Percentiles rank a stretch among this genome's conserved stretches.
These are phyloP conservation scores for Trachythela sp. DNA, from an alignment of 64 coral and sea anemone species.

Conservation along the genomic window DNA sequence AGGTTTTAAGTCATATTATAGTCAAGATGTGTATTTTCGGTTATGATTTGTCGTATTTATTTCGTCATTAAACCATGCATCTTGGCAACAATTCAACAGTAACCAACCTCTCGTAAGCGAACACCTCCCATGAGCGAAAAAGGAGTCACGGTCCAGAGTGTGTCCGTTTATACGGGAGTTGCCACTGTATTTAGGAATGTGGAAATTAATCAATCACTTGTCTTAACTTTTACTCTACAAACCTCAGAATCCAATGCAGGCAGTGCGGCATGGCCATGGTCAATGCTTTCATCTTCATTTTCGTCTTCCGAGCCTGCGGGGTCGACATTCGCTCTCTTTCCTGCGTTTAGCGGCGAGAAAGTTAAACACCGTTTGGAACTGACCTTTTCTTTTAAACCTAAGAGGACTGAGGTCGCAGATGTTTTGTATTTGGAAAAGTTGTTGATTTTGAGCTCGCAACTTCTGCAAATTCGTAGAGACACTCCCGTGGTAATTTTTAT, in stretches of 20 bases:
- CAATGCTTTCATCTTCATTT: neutral
- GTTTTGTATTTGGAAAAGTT: neutral
- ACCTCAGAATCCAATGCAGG: neutral
- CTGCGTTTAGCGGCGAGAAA: neutral
- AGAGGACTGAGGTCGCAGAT: neutral
- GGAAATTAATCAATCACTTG: no score
- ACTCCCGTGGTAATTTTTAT: neutral
- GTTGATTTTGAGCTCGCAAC: neutral
- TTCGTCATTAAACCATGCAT: no score
- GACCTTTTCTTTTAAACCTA: neutral
- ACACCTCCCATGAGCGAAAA: no score
- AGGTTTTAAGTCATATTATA: no score
- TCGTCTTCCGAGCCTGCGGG: neutral
- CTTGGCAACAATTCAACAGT: no score
- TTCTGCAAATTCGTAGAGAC: neutral
- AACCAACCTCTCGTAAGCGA: no score
- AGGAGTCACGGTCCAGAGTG: no score
- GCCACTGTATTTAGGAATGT: no score
- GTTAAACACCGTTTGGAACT: neutral
- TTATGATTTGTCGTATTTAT: no score
- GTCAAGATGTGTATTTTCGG: no score
- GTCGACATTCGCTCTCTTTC: neutral
- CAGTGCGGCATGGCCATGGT: neutral
- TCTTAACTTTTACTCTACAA: neutral
- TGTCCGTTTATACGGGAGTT: no score